These are phyloP conservation scores for Schizopygopsis malacanthus DNA, from an alignment of 2,797 vertebrate species.

Conservation along the genomic window DNA sequence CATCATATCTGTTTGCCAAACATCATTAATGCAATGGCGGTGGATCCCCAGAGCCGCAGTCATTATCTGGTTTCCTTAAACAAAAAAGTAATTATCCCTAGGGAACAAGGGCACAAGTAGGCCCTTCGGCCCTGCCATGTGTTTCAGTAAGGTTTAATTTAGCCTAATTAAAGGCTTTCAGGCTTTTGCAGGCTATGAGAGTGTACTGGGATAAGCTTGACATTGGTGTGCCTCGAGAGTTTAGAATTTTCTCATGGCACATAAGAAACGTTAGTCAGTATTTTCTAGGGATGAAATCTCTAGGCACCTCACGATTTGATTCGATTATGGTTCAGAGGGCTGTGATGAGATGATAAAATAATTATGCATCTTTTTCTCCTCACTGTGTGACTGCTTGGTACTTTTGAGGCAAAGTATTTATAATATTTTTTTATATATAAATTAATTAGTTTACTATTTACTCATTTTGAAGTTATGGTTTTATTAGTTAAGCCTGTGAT, in stretches of 20 bases:
- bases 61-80: constrained; percentile 50
- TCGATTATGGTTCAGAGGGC: not conserved
- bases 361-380: not conserved
- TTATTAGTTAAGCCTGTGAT: not conserved
- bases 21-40: constrained; percentile 47
- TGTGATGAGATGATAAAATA: not conserved
- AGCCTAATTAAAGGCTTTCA: constrained; percentile 60
- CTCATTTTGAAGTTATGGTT: not conserved
- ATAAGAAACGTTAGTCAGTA: not conserved
- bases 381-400: not conserved
- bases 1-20: constrained; percentile 43
- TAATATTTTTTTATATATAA: too few species aligned
- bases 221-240: not conserved
- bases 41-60: constrained; percentile 30
- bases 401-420: not conserved
- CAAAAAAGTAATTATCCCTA: constrained; percentile 33
- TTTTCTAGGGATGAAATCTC: not conserved
- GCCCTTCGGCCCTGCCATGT: constrained; percentile 18
- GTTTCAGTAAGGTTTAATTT: constrained; percentile 56
- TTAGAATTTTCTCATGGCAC: constrained; percentile 19
- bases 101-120: constrained; percentile 22
- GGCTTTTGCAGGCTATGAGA: constrained; percentile 33
- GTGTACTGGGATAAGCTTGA: constrained; percentile 29
- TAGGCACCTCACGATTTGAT: not conserved
- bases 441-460: not conserved